Conservation (phyloP, 2,797 vertebrate genomes). For the Melanotaenia maccullochi region DNA sequence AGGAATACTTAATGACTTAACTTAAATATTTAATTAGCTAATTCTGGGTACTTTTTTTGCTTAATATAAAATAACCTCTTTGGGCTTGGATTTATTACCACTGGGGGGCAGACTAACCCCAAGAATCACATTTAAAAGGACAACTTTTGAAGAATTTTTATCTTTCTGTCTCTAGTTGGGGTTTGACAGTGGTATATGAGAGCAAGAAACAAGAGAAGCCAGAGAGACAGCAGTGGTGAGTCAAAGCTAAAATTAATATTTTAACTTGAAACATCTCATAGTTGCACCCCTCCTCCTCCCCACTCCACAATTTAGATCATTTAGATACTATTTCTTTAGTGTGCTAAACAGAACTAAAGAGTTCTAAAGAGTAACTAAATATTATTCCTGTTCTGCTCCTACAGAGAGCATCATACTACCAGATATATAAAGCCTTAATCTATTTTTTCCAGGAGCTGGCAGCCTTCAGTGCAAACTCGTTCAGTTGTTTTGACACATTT, state of each 20-base stretch:
- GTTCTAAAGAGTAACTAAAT: no score
- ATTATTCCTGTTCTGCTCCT: not conserved
- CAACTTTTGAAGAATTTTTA: not conserved
- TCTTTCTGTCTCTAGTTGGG: constrained; percentile 85
- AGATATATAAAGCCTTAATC: not conserved
- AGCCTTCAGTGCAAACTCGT: constrained; percentile 4
- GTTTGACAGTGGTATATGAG: constrained; percentile 89
- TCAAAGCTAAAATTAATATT: not conserved
- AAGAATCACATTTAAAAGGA: constrained; percentile 1
- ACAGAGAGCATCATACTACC: not conserved
- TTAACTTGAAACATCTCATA: not conserved
- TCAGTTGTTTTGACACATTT: not conserved
- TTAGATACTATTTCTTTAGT: not conserved
- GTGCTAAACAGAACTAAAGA: not conserved
- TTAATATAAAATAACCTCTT: not conserved
- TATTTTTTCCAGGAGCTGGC: not conserved
- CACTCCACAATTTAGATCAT: not conserved
- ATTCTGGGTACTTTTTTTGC: not conserved
- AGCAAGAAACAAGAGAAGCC: constrained; percentile 91
- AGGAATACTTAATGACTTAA: constrained; percentile 15
- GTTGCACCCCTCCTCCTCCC: not conserved
- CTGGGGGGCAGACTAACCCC: constrained; percentile 58
- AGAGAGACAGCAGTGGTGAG: constrained; percentile 95
- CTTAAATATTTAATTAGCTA: not conserved
- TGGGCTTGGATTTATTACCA: constrained; percentile 31